Base-by-base conservation (phyloP, 1,140 invertebrate genomes). In the Pararge aegeria region DNA sequence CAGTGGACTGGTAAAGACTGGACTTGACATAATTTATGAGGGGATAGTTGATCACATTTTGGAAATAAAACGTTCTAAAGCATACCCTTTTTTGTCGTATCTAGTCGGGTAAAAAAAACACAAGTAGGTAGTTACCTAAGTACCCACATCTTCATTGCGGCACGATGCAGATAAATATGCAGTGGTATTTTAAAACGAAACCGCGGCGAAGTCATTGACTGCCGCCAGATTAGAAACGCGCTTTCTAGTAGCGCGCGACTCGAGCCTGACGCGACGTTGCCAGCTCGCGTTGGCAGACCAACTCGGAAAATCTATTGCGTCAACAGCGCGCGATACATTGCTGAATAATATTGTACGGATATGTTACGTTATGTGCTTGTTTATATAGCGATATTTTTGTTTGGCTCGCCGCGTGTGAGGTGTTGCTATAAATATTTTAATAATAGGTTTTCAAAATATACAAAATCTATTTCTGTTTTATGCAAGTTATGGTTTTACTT, bases 191-290 rank as follows among this genome's bases (percentile, higher is more conserved):
- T 68, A 64, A 64, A 68, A 68, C 61, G 63, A 66, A 63, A 66
- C 61, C 61, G 62, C 68, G 58, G 60, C 70, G 79, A 80, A 84
- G 83, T 87, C 83, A 87, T 74, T 87, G 83, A 87, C 80, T 87
- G 83, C 68, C 73, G 71, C 72, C 67, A 87, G 81, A 87, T 87
- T 87, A 87, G 83, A 84, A 86, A 86, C 81, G 73, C 75, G 76
- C 83, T 86, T 86, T 86, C 83, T 86, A 84, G 70, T 59, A 56
- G 72, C 68, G 72, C 68, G 79, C 81, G 78, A 77, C 76, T 42
- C 53, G 63, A 78, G 70, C 69, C 20, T 20, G 20, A 74, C 30
- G 77, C 80, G 83, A 53, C 73, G 83, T 83, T 83, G 83, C 80
- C 80, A 72, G 66, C 64, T 60, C 68, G 71, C 55, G 37, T 67